Base-by-base conservation (phyloP, 2,797 vertebrate species). In the Heliangelus exortis region DNA sequence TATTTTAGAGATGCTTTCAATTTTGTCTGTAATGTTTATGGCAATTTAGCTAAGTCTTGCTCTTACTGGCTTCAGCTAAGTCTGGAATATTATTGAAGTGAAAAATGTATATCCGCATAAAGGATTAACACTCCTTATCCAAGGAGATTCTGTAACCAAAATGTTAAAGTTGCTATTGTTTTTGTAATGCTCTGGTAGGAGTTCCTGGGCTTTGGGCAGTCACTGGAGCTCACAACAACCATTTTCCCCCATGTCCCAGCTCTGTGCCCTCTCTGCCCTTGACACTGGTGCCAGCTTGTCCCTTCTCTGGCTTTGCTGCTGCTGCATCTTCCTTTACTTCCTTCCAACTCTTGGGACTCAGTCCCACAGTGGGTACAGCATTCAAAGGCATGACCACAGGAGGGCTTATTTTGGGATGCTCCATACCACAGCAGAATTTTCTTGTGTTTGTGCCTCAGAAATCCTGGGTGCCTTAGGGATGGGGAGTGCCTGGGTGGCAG, bases 331-430 rank as follows among this genome's bases (percentile, higher is more conserved):
- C 17, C 66, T 84, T 55, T 43, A 10, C 47, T 68, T 83, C 13
- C 77, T 3, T 14, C 59, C 69, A 63, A 1, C 36, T 67, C 29
- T 3, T 65, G 18, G 47, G 23, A 28, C 41, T 66, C 80, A 1
- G 13, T 45, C 36, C 36, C 34, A 6, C 1, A 0, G 1, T 9
- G 45, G 31, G 4, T 51, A 26, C 36, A 51, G 31, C 33, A 6
- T 57, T 69, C 61, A 63, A 41, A 83, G 79, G n/a, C 15, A 3
- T 16, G 29, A 48, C n/a, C 33, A 43, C 76, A 48, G 31, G n/a
- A 50, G 63, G 41, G 22, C 47, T 36, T 84, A 26, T 22, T 74
- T 54, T 77, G 61, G 29, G 41, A 3, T 33, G 21, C 67, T 50
- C 59, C 9, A 3, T 53, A 26, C 29, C 65, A 25, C 47, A 26